These are phyloP conservation scores for Xestia rhomboidea DNA, from an alignment of 2,888 invertebrate genomes.

Conservation along the genomic window DNA sequence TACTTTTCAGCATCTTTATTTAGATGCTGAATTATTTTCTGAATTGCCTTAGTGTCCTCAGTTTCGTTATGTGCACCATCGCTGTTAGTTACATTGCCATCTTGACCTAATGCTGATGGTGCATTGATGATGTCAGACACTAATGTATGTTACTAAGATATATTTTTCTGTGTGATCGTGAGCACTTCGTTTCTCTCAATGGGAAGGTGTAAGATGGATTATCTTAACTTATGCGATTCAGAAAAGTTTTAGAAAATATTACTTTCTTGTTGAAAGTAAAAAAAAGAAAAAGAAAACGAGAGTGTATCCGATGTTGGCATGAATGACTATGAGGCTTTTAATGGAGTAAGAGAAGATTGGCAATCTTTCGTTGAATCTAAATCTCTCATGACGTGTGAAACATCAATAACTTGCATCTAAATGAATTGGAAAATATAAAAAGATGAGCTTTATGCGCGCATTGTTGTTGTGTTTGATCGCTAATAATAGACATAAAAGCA, in stretches of 20 bases:
- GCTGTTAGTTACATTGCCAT: not conserved
- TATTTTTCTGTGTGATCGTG: conserved; percentile 1
- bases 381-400: not conserved
- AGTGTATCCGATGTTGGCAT: conserved; percentile 28
- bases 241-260: conserved; percentile 27
- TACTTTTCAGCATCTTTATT: conserved; percentile 19
- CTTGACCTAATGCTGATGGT: conserved; percentile 8
- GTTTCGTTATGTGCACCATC: not conserved
- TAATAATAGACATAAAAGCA: not conserved
- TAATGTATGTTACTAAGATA: conserved; percentile 11
- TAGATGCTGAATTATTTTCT: conserved; percentile 5
- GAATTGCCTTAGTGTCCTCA: not conserved
- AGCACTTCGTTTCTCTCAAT: conserved; percentile 11
- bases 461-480: not conserved
- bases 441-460: too few relatives aligned
- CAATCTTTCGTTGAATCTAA: conserved; percentile 21
- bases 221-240: conserved; percentile 4
- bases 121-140: conserved; percentile 2
- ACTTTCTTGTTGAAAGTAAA: conserved; percentile 28
- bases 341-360: conserved; percentile 15
- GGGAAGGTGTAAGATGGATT: not conserved
- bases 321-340: conserved; percentile 11
- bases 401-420: not conserved
- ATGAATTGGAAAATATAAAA: not conserved
- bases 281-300: conserved; percentile 13